Evolutionary conservation across 2,888 invertebrate species (phyloP), one percentile per base, ranked within the genome.

Genomic region (Coenonympha glycerion): DNA sequence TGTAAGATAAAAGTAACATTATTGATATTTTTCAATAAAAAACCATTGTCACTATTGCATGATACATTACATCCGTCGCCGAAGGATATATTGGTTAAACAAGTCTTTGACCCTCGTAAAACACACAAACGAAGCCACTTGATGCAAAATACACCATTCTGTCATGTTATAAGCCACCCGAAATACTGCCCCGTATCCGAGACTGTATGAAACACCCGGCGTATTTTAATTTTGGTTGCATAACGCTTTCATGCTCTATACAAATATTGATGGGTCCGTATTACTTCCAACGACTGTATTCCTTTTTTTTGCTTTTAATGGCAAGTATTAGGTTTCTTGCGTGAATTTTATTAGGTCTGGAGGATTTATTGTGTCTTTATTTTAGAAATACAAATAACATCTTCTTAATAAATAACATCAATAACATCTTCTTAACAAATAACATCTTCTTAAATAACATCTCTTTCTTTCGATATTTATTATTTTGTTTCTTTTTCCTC

Each of bases 71-170:
- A 40, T 22, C 33, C 19, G 46, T 18, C 21, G 16, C 21, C 21
- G 33, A n/a, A 26, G 21, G 9, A 46, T 50, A 46, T 39, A 39
- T 46, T 28, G 21, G 26, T 18, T 28, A 36, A 30, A n/a, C n/a
- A 44, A 40, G 48, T 53, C 53, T 53, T 49, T 53, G 49, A 53
- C 47, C 49, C 34, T 49, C 44, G 36, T 53, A 46, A 53, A 44
- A 44, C 5, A 16, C 39, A 39, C 33, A 45, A 50, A 49, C 46
- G 46, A 42, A 46, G 46, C 40, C 40, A 40, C 33, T 40, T 34
- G 28, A 52, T 52, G 52, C 45, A 45, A 48, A n/a, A 52, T 48
- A 45, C 33, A 37, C n/a, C 34, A 45, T 52, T 45, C 48, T 18
- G 30, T 45, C 45, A 26, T 49, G 44, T 42, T 48, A 34, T 48